Conservation (phyloP, 2,888 invertebrate genomes). For the Ganaspis brasiliensis region DNA sequence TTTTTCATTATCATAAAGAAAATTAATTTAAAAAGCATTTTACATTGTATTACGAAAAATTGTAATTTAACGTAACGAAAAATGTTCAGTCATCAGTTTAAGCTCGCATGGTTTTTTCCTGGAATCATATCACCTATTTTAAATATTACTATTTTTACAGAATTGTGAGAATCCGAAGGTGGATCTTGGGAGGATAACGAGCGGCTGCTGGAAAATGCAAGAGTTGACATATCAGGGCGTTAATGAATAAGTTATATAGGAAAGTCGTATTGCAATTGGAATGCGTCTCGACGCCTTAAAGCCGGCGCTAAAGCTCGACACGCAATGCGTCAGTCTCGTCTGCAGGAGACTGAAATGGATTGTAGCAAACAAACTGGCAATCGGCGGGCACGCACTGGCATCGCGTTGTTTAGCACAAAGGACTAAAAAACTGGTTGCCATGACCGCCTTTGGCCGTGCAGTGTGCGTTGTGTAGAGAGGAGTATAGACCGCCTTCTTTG, state of each 20-base stretch:
- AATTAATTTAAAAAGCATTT: too few species aligned
- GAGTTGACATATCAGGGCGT: constrained; percentile 47
- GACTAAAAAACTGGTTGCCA: constrained; percentile 40
- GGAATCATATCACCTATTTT: too few species aligned
- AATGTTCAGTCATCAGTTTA: too few species aligned
- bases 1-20: too few species aligned
- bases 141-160: not conserved
- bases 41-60: too few species aligned
- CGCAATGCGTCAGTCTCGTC: constrained; percentile 24
- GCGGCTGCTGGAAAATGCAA: constrained; percentile 8
- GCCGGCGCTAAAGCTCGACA: constrained; percentile 32
- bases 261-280: constrained; percentile 40
- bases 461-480: not conserved
- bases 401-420: constrained; percentile 37
- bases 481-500: constrained; percentile 22
- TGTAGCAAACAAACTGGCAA: constrained; percentile 18
- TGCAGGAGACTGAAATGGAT: constrained; percentile 27
- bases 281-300: constrained; percentile 44
- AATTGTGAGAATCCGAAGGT: not conserved
- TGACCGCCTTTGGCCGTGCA: constrained; percentile 12
- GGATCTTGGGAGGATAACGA: constrained; percentile 13
- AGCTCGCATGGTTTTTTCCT: too few species aligned
- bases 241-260: constrained; percentile 57
- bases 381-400: not conserved
- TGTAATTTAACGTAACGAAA: too few species aligned